Conservation (phyloP, 2,888 invertebrate species). For the Euclidia mi region DNA sequence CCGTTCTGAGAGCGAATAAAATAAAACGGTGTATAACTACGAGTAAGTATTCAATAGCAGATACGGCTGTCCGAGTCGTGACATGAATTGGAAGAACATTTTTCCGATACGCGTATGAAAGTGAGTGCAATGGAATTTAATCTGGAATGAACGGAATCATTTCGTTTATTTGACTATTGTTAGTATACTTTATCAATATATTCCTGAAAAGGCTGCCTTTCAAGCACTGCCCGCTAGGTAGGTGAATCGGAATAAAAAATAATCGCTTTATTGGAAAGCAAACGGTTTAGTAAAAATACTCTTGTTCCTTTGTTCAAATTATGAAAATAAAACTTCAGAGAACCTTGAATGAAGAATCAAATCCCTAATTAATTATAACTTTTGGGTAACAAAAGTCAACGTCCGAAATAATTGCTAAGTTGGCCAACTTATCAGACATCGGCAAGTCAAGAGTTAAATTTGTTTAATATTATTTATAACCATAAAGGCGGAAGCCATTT, state of each 20-base stretch:
- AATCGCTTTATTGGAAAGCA: too few relatives aligned
- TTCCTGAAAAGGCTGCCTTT: too few relatives aligned
- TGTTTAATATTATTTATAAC: too few relatives aligned
- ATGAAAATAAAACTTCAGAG: slow-evolving; percentile 8
- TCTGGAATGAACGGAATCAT: slow-evolving; percentile 41
- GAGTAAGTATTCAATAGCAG: slow-evolving; percentile 62
- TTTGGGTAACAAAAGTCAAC: slow-evolving; percentile 2
- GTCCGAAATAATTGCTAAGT: background rate
- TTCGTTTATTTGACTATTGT: slow-evolving; percentile 36
- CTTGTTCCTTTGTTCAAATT: slow-evolving; percentile 1
- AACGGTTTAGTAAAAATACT: background rate
- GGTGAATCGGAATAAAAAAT: too few relatives aligned
- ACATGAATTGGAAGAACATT: slow-evolving; percentile 64
- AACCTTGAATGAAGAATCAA: slow-evolving; percentile 7
- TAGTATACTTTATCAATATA: slow-evolving; percentile 26
- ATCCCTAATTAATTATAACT: slow-evolving; percentile 5
- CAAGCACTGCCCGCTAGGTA: too few relatives aligned
- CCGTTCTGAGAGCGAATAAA: slow-evolving; percentile 63
- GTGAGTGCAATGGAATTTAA: slow-evolving; percentile 55
- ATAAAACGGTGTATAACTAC: slow-evolving; percentile 73
- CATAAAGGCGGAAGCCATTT: too few relatives aligned
- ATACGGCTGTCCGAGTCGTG: slow-evolving; percentile 62
- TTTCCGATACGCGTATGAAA: slow-evolving; percentile 61
- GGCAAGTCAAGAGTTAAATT: too few relatives aligned
- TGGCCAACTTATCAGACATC: background rate